Evolutionary conservation across 2,113 vertebrate species (phyloP), one percentile per base, ranked within the genome.

Genomic region (Tautogolabrus adspersus): DNA sequence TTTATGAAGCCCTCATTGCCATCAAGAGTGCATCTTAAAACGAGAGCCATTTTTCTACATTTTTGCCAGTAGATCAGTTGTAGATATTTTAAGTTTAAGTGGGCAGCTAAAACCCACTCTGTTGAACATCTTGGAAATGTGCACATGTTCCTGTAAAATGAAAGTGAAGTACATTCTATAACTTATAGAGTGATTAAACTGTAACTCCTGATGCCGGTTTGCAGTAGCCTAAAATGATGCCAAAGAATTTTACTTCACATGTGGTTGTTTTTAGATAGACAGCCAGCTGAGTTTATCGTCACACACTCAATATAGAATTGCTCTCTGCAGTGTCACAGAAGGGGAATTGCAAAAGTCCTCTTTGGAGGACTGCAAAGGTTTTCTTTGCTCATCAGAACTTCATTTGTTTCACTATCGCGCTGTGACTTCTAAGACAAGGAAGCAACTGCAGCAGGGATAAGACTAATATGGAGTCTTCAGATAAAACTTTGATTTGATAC

Each of bases 341-440:
- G 40, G 42, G 68, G 21, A 51, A 72, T 75, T 75, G 75, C 76
- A 58, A 87, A 88, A 82, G 74, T 66, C 12, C 9, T 72, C 46
- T 85, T 66, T 76, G 46, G 61, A 80, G 42, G 63, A 83, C 81
- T 85, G 76, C 75, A 87, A 90, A 91, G 82, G 59, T 30, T 82
- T 68, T 60, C 22, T 78, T 72, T 23, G 78, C 81, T 88, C 75
- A 86, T 86, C 56, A 80, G 72, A 79, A 72, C 55, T 81, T 79
- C 34, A 58, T 90, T 84, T 88, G 84, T 78, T 83, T 88, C 52
- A 58, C 63, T 63, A 54, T 72, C 82, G 68, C 81, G 79, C 77
- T 68, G 52, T 54, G 75, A 62, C 79, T 82, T 89, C 76, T 81
- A 64, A 82, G 65, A 87, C 15, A 10, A 77, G 64, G 68, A 71